phyloP scores from a whole-genome alignment of 30 jellyfish, hydroid and myxozoan genomes.

The Hydractinia symbiolongicarpus region DNA sequence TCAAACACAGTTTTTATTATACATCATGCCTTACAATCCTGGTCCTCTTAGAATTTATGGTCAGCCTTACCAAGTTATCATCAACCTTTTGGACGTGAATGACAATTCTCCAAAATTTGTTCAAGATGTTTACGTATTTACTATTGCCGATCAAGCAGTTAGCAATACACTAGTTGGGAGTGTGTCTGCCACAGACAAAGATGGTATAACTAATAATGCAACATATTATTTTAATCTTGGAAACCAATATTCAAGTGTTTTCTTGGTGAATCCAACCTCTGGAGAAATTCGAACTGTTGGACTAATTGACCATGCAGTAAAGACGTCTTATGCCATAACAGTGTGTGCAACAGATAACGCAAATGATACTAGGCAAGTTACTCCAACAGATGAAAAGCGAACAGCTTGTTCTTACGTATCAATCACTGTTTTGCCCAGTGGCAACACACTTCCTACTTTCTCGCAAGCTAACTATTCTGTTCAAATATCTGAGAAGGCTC shows the following conservation, averaged over 20 bases:
- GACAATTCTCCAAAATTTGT: constrained; percentile 34
- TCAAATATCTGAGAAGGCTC: background rate
- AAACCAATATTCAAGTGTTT: background rate
- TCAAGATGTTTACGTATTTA: background rate
- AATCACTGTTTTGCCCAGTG: constrained; percentile 33
- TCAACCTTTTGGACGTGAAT: constrained; percentile 24
- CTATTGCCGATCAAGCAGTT: constrained; percentile 13
- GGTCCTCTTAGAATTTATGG: background rate
- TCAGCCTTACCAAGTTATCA: background rate
- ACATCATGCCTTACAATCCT: constrained; percentile 41
- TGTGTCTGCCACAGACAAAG: constrained; percentile 29
- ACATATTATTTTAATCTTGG: background rate
- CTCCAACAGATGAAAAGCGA: constrained; percentile 13
- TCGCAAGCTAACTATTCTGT: background rate
- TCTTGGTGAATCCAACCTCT: constrained; percentile 31
- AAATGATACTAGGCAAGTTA: background rate
- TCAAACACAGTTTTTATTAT: background rate
- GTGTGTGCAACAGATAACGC: constrained; percentile 64
- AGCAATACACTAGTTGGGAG: constrained; percentile 6
- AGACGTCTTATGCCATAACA: constrained; percentile 1
- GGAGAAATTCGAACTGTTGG: constrained; percentile 46
- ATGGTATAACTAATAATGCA: background rate
- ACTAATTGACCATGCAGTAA: constrained; percentile 37
- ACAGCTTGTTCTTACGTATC: constrained; percentile 35
- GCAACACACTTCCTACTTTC: constrained; percentile 36